These are phyloP conservation scores for Apis mellifera DNA, from an alignment of 1,140 invertebrate genomes.

Conservation along the genomic window DNA sequence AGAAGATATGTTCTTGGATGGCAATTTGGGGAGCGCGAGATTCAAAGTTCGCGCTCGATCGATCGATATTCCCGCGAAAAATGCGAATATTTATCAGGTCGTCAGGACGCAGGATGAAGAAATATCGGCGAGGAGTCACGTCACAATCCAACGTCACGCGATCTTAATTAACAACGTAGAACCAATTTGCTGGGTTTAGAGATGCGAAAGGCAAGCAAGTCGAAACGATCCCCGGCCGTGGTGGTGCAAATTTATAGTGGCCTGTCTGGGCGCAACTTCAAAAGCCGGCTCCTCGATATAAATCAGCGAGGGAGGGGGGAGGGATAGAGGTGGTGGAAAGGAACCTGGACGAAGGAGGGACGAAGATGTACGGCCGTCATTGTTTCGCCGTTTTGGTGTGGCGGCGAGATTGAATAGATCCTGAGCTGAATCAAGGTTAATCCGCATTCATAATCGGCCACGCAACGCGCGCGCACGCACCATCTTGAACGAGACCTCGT, in stretches of 20 bases:
- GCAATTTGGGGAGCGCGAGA: too few species aligned
- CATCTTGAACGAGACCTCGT: slow-evolving; percentile 45
- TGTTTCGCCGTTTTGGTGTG: slow-evolving; percentile 49
- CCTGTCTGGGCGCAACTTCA: slow-evolving; percentile 39
- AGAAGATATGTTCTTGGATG: too few species aligned
- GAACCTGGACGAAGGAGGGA: slow-evolving; percentile 33
- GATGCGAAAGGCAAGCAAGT: neutral
- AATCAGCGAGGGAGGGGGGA: slow-evolving; percentile 32
- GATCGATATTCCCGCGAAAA: neutral
- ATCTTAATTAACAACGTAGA: slow-evolving; percentile 49
- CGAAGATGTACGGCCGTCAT: slow-evolving; percentile 50
- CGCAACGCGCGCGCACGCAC: slow-evolving; percentile 34
- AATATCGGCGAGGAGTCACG: neutral
- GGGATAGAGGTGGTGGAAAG: neutral
- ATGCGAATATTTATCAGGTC: neutral
- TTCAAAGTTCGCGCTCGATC: too few species aligned
- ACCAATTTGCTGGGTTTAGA: slow-evolving; percentile 41
- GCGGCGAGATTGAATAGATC: slow-evolving; percentile 49
- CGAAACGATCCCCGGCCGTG: slow-evolving; percentile 29
- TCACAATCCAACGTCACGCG: neutral
- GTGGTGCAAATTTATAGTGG: slow-evolving; percentile 37
- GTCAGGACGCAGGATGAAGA: neutral
- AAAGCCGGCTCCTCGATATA: slow-evolving; percentile 48
- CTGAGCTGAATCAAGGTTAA: slow-evolving; percentile 70
- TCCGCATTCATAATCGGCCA: slow-evolving; percentile 74